phyloP scores from a whole-genome alignment of 2,888 invertebrate species.

The Elmis aenea region DNA sequence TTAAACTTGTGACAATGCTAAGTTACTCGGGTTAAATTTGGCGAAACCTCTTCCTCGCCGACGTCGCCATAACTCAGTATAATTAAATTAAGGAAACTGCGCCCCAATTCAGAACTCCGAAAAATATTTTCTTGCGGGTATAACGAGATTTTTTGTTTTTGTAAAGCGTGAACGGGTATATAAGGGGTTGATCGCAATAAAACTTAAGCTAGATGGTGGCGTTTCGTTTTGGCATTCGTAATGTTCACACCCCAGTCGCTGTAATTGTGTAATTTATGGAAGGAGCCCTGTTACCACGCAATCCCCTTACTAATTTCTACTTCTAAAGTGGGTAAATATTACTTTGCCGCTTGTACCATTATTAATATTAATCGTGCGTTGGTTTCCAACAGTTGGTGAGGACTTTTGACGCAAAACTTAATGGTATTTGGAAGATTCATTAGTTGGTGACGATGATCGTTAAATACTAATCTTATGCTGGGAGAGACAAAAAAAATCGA shows the following conservation, averaged over 20 bases:
- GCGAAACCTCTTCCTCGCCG: conserved; percentile 3
- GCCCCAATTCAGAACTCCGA: conserved; percentile 28
- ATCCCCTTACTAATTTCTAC: conserved; percentile 32
- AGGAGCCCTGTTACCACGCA: conserved; percentile 30
- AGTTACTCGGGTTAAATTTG: conserved; percentile 21
- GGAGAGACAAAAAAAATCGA: too few species aligned
- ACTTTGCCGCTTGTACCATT: too few species aligned
- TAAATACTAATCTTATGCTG: too few species aligned
- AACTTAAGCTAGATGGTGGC: conserved; percentile 43
- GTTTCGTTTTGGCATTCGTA: conserved; percentile 25
- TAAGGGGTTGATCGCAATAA: conserved; percentile 36
- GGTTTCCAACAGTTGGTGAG: too few species aligned
- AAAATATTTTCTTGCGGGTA: conserved; percentile 40
- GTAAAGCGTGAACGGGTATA: conserved; percentile 39
- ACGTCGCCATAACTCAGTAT: conserved; percentile 16
- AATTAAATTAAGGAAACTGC: conserved; percentile 24
- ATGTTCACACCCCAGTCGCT: conserved; percentile 32
- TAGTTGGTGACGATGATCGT: too few species aligned
- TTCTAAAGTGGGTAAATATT: conserved; percentile 21
- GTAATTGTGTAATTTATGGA: conserved; percentile 38
- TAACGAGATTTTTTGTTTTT: conserved; percentile 42
- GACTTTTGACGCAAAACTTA: too few species aligned
- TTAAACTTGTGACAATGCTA: conserved; percentile 20
- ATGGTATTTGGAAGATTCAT: too few species aligned
- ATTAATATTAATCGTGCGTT: too few species aligned